phyloP scores from a whole-genome alignment of 2,888 invertebrate species.

The Beris morrisii region DNA sequence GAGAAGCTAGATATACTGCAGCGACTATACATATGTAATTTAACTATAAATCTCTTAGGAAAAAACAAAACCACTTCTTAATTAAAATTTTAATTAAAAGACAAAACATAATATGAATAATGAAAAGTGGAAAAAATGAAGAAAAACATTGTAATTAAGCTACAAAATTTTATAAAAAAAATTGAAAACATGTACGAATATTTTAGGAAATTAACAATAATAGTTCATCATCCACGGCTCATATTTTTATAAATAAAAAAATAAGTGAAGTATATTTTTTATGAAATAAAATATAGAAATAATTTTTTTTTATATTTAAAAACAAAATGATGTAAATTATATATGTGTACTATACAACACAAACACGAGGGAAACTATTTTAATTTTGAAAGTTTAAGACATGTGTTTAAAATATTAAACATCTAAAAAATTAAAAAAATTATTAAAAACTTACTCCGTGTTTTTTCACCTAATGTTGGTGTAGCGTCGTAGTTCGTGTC shows the following conservation, averaged over 20 bases:
- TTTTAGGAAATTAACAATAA: conserved; percentile 20
- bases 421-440: neutral
- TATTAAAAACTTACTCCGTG: neutral
- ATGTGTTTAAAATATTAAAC: neutral
- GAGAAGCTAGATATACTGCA: conserved; percentile 91
- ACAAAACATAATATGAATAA: conserved; percentile 2
- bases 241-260: conserved; percentile 28
- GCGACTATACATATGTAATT: conserved; percentile 91
- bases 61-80: conserved; percentile 22
- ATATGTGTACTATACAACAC: conserved; percentile 25
- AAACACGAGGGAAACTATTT: neutral
- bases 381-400: neutral
- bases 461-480: too few relatives aligned
- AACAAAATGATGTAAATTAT: conserved; percentile 16
- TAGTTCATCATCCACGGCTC: conserved; percentile 23
- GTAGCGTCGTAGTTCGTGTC: too few relatives aligned
- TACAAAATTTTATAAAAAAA: conserved; percentile 18
- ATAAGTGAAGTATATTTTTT: conserved; percentile 24
- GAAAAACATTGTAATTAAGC: conserved; percentile 10
- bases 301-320: conserved; percentile 17
- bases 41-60: conserved; percentile 18
- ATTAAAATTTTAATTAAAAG: conserved; percentile 17
- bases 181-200: conserved; percentile 6
- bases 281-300: conserved; percentile 24
- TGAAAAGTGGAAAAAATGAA: neutral